phyloP scores from a whole-genome alignment of 2,113 vertebrate species.

The Falco punctatus region DNA sequence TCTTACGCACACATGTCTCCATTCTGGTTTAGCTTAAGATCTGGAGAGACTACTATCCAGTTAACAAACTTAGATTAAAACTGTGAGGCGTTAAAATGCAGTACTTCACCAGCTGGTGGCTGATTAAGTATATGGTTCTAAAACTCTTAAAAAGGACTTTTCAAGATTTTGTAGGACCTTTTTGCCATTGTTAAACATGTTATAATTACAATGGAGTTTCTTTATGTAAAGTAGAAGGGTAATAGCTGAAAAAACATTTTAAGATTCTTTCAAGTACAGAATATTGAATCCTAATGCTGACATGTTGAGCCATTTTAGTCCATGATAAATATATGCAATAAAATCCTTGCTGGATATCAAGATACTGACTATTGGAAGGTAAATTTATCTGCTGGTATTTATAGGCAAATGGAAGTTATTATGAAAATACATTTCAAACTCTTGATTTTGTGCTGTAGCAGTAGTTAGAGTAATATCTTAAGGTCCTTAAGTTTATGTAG shows the following conservation, averaged over 20 bases:
- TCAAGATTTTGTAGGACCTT: not conserved
- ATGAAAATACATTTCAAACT: not conserved
- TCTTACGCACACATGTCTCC: not conserved
- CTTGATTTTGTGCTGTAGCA: not conserved
- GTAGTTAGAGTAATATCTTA: not conserved
- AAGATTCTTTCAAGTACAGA: not conserved
- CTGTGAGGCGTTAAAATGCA: not conserved
- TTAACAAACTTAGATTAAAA: not conserved
- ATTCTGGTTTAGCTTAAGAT: not conserved
- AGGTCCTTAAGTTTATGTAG: fast-evolving
- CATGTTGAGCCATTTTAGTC: not conserved
- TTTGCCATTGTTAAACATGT: not conserved
- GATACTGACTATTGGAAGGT: not conserved
- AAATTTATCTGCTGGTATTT: not conserved
- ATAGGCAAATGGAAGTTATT: not conserved
- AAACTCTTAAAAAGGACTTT: not conserved
- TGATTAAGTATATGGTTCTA: not conserved
- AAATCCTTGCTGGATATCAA: not conserved
- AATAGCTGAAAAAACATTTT: not conserved
- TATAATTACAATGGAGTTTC: not conserved
- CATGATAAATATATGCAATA: not conserved
- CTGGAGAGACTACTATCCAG: not conserved
- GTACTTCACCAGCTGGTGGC: not conserved
- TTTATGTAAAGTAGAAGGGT: not conserved
- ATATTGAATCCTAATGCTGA: not conserved